phyloP scores from a whole-genome alignment of 2,888 invertebrate genomes.

The Phoenoteleia sp. region DNA sequence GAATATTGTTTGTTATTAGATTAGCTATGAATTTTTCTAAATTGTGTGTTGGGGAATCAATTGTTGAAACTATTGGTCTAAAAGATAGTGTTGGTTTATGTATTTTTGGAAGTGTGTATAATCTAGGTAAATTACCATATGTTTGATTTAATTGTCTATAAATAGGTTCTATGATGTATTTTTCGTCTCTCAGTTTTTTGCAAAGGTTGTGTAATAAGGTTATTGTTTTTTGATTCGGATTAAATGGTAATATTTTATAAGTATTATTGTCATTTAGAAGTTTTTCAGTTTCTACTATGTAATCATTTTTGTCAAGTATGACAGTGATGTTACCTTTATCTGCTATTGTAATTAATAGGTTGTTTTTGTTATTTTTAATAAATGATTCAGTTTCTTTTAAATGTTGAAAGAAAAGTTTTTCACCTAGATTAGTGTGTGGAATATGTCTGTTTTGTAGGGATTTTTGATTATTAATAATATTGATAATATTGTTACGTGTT shows the following conservation, averaged over 20 bases:
- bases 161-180: background rate
- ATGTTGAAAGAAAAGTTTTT: background rate
- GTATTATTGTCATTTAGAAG: background rate
- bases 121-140: background rate
- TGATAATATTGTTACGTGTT: background rate
- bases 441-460: background rate
- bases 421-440: background rate
- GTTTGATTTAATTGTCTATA: background rate
- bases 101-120: slow-evolving; percentile 1
- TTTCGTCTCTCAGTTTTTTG: background rate
- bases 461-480: background rate
- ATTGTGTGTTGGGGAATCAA: background rate
- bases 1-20: background rate
- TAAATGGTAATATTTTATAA: background rate
- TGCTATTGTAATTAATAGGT: background rate
- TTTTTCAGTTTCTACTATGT: background rate
- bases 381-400: background rate
- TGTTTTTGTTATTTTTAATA: background rate
- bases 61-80: background rate
- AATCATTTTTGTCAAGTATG: background rate
- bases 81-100: background rate
- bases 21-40: background rate
- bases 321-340: background rate
- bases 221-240: background rate
- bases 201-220: background rate